A percentile compares a stretch with the other conserved stretches of the same genome.
Conservation (phyloP, 1,140 invertebrate species). For the Paralvinella palmiformis region DNA sequence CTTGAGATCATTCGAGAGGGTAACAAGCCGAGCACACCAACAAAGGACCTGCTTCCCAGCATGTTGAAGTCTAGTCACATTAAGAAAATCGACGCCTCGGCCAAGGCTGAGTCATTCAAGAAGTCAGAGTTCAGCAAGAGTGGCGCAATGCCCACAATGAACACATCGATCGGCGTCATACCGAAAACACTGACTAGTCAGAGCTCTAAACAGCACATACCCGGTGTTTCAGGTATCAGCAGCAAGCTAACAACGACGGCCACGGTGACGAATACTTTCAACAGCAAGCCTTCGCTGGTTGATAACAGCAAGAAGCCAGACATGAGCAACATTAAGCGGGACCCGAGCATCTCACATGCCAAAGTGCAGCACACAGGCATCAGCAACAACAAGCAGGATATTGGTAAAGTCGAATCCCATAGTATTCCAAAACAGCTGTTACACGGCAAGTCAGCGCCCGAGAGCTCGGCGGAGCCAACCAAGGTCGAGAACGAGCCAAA, state of each 20-base stretch:
- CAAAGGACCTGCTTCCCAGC: conserved; percentile 2
- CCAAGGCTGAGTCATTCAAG: background rate
- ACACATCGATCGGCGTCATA: background rate
- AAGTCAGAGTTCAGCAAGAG: background rate
- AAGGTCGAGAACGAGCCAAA: too few relatives aligned
- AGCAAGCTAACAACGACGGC: background rate
- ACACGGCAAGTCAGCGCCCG: too few relatives aligned
- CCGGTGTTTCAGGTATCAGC: background rate
- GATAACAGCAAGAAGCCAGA: too few relatives aligned
- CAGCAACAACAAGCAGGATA: too few relatives aligned
- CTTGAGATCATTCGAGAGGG: conserved; percentile 20
- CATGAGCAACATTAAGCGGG: too few relatives aligned
- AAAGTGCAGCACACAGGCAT: too few relatives aligned
- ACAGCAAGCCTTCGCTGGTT: too few relatives aligned
- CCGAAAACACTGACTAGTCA: background rate
- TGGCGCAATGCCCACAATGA: background rate
- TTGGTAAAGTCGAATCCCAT: too few relatives aligned
- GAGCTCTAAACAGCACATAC: background rate
- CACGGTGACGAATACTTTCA: too few relatives aligned
- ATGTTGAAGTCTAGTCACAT: conserved; percentile 13
- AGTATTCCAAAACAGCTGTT: too few relatives aligned
- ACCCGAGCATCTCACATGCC: too few relatives aligned
- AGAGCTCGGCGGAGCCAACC: too few relatives aligned
- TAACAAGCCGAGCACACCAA: conserved; percentile 19
- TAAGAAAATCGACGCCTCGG: background rate